Percentiles rank a stretch among this genome's conserved stretches.
Evolutionary conservation across 2,797 vertebrate genomes (phyloP).

Genomic region (Sebastes trivittatus): DNA sequence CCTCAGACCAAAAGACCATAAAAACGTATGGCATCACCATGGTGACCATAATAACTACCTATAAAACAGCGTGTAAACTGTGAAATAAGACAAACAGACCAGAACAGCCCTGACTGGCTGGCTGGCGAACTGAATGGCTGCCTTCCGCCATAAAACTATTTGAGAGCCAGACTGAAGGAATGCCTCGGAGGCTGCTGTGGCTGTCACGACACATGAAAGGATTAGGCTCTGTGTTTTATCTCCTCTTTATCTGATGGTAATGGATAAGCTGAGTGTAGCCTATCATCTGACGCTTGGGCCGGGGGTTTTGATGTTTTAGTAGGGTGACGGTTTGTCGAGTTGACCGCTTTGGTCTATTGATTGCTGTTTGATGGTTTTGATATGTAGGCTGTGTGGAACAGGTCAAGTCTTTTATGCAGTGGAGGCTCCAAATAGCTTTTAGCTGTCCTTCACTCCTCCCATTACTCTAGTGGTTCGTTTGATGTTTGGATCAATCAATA

Average conservation of each 20-base stretch:
- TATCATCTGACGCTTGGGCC: conserved; percentile 80
- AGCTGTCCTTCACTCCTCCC: conserved; percentile 80
- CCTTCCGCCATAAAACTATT: conserved; percentile 84
- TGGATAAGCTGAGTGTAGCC: conserved; percentile 84
- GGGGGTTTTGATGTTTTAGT: conserved; percentile 82
- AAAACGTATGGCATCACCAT: conserved; percentile 83
- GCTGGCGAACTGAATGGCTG: conserved; percentile 78
- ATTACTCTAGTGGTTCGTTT: conserved; percentile 81
- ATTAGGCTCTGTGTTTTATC: conserved; percentile 84
- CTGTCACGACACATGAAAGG: conserved; percentile 85
- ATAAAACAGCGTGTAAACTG: conserved; percentile 85
- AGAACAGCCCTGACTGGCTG: conserved; percentile 78
- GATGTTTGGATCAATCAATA: conserved; percentile 84
- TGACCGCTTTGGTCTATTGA: conserved; percentile 85
- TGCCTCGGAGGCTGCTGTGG: conserved; percentile 82
- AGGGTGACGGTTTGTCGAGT: conserved; percentile 82
- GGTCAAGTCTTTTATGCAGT: conserved; percentile 84
- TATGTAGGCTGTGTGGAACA: conserved; percentile 83
- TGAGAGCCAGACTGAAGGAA: conserved; percentile 84
- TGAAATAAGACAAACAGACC: conserved; percentile 84
- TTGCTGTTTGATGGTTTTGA: conserved; percentile 84
- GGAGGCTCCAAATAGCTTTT: conserved; percentile 84
- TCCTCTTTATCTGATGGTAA: conserved; percentile 85
- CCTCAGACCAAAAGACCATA: conserved; percentile 79
- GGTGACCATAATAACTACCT: conserved; percentile 82